Percentiles rank a stretch among this genome's conserved stretches.
Conservation (phyloP, 2,113 vertebrate genomes). For the Corythornis vintsioides region DNA sequence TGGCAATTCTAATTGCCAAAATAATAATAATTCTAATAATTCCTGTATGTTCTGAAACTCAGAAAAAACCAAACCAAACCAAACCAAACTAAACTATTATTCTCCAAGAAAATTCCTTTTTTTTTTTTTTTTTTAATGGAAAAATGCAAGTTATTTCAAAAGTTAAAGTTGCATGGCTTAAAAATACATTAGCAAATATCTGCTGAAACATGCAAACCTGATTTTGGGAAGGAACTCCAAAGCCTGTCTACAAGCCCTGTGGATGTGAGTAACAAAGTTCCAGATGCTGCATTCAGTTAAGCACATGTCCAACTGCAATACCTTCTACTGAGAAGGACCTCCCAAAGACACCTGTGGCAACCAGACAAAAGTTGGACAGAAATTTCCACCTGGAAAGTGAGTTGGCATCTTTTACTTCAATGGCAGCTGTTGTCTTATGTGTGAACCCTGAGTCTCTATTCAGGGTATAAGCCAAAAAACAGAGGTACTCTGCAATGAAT, state of each 20-base stretch:
- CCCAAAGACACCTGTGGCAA: neutral
- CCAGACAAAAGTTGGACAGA: neutral
- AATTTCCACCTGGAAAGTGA: neutral
- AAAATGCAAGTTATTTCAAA: neutral
- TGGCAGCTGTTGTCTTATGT: rapidly evolving
- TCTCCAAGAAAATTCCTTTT: neutral
- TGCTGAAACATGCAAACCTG: neutral
- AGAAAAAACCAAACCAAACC: neutral
- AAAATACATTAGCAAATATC: neutral
- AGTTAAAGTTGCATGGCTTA: neutral
- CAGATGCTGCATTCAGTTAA: neutral
- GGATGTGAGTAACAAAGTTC: rapidly evolving
- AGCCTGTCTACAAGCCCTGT: neutral
- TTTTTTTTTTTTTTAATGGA: neutral
- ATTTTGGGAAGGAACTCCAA: neutral
- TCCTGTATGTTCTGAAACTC: neutral
- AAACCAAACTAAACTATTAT: neutral
- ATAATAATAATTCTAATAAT: too few relatives aligned
- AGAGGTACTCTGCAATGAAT: neutral
- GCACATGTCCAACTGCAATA: neutral
- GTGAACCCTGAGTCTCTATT: neutral
- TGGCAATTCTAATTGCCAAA: neutral
- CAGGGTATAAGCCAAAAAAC: neutral
- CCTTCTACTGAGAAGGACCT: neutral
- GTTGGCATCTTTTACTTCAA: neutral